phyloP scores from a whole-genome alignment of 2,797 vertebrate species.

The Rallus crepitans region DNA sequence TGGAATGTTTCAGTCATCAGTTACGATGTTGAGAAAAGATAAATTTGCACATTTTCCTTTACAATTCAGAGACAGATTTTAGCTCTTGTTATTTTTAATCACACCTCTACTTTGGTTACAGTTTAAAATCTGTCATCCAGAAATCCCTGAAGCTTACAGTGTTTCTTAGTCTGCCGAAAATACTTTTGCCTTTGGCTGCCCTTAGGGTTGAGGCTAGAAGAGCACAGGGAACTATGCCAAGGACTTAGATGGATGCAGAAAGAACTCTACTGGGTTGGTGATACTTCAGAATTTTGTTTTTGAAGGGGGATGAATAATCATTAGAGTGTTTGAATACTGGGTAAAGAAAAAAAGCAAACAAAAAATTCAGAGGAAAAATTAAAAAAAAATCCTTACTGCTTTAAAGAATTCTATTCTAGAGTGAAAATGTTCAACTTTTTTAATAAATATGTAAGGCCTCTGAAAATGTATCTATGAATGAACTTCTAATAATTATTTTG shows the following conservation, averaged over 20 bases:
- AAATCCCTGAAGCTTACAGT: constrained; percentile 47
- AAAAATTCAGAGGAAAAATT: not conserved
- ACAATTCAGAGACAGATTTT: not conserved
- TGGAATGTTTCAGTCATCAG: not conserved
- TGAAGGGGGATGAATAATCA: not conserved
- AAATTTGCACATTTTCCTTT: constrained; percentile 1
- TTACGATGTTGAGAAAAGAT: not conserved
- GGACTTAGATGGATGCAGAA: not conserved
- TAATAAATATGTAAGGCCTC: not conserved
- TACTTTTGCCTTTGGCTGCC: constrained; percentile 52
- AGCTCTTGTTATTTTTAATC: constrained; percentile 45
- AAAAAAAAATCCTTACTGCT: not conserved
- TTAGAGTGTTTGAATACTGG: not conserved
- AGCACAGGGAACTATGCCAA: not conserved
- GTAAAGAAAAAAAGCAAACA: no score
- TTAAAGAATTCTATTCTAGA: not conserved
- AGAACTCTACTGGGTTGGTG: not conserved
- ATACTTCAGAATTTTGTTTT: not conserved
- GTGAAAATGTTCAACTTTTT: not conserved
- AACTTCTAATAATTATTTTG: not conserved
- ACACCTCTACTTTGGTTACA: constrained; percentile 26
- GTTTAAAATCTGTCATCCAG: constrained; percentile 39
- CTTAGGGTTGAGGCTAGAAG: constrained; percentile 34
- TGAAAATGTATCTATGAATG: not conserved
- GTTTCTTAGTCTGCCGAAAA: constrained; percentile 42